Evolutionary conservation across 2,888 invertebrate species (phyloP), one percentile per base, ranked within the genome.

Genomic region (Diadromus collaris): DNA sequence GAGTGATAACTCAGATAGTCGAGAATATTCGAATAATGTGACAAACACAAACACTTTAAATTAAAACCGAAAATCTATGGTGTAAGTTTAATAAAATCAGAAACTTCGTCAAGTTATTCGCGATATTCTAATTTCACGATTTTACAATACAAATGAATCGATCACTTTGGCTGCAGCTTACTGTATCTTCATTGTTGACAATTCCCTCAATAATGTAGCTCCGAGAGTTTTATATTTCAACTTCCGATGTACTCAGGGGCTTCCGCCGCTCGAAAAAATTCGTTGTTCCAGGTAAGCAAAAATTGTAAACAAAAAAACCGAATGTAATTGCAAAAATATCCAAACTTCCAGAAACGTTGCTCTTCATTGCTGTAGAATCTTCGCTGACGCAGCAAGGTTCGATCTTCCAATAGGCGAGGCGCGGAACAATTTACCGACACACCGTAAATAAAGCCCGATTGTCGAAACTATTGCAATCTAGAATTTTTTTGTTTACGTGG

Each of bases 371-470:
- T 56, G 67, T 41, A 27, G 27, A 21, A 38, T 78, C 38, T 38
- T 46, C 29, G 71, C 16, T 60, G 48, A 48, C 41, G 46, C 19
- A 32, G 41, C 21, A n/a, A n/a, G 21, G 13, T 32, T 64, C 29
- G 51, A 56, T 73, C 68, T 78, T 69, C 69, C 61, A 29, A 38
- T 24, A 19, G 65, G 6, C 24, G 51, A 38, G 19, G 16, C 21
- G 32, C n/a, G 10, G 29, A 64, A 56, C 56, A 13, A 9, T 24
- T 24, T 51, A n/a, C 19, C 21, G 51, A n/a, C n/a, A n/a, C n/a
- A n/a, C n/a, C 10, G 24, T 51, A 51, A 51, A 21, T 51, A 5
- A 1, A 51, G 21, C 10, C 10, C 51, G 51, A 51, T 21, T 9
- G 19, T 19, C 9, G 48, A 48, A 48, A 48, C 48, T 48, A 21